phyloP scores from a whole-genome alignment of 2,888 invertebrate species.

The Trichopria drosophilae region DNA sequence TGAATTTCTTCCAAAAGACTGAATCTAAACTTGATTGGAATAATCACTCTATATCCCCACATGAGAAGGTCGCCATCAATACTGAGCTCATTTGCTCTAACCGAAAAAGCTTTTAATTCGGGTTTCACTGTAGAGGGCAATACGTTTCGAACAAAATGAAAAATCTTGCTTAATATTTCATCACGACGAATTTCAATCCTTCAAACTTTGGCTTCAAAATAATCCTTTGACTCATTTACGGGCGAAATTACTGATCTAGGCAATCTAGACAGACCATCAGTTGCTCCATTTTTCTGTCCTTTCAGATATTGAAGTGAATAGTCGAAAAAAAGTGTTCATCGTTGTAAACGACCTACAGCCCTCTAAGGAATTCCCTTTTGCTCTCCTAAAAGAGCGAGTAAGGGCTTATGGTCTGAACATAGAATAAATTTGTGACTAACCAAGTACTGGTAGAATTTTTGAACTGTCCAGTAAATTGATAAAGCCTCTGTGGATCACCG shows the following conservation, averaged over 20 bases:
- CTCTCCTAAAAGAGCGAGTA: constrained; percentile 33
- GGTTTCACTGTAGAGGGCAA: constrained; percentile 17
- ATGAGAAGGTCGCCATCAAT: constrained; percentile 29
- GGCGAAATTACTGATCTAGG: background rate
- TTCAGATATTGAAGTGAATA: too few relatives aligned
- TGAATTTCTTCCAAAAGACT: constrained; percentile 39
- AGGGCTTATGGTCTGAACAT: constrained; percentile 46
- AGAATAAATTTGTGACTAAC: constrained; percentile 44
- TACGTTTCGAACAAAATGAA: constrained; percentile 11
- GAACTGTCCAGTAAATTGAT: constrained; percentile 47
- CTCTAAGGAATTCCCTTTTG: constrained; percentile 23
- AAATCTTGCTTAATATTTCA: constrained; percentile 18
- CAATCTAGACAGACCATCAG: background rate
- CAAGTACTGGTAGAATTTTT: constrained; percentile 50
- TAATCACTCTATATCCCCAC: constrained; percentile 39
- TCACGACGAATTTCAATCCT: constrained; percentile 11
- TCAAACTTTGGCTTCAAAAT: constrained; percentile 12
- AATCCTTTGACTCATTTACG: background rate
- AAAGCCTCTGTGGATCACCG: constrained; percentile 48
- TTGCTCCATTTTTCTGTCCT: too few relatives aligned
- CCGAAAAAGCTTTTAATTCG: constrained; percentile 10
- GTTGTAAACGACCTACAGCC: constrained; percentile 23
- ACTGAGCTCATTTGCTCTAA: constrained; percentile 11
- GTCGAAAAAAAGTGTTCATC: constrained; percentile 25
- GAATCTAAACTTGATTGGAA: constrained; percentile 33